Evolutionary conservation across 2,113 vertebrate species (phyloP).

Genomic region (Sitta europaea): DNA sequence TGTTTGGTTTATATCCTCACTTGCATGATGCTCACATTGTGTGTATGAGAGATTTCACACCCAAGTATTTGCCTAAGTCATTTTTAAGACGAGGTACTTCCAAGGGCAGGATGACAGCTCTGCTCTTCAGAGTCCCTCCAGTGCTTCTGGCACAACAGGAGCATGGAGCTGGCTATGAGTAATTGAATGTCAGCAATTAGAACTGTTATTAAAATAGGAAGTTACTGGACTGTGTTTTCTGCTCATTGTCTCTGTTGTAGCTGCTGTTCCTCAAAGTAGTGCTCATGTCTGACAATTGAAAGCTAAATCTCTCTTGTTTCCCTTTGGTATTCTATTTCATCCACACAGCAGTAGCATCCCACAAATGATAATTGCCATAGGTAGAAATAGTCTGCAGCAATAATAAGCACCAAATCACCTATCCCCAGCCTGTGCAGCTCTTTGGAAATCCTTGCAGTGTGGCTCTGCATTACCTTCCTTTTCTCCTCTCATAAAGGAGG

Average conservation of each 20-base stretch:
- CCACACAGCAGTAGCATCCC: not conserved
- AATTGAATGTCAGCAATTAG: not conserved
- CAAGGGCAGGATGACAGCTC: not conserved
- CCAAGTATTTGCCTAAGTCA: not conserved
- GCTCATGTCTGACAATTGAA: not conserved
- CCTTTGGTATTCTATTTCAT: not conserved
- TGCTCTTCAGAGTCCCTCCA: not conserved
- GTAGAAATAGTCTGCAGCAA: not conserved
- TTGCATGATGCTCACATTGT: not conserved
- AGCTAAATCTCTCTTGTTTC: not conserved
- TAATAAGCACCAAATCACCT: not conserved
- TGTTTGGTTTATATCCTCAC: not conserved
- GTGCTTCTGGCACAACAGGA: not conserved
- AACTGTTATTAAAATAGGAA: not conserved
- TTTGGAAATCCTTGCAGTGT: not conserved
- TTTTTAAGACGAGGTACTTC: not conserved
- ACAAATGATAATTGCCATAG: not conserved
- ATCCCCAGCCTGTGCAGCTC: not conserved
- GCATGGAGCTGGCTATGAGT: not conserved
- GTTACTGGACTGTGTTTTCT: not conserved
- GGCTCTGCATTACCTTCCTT: not conserved
- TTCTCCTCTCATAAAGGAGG: constrained; percentile 33
- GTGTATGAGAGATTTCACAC: not conserved
- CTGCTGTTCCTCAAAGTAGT: not conserved
- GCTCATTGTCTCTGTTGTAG: not conserved